Evolutionary conservation across 2,113 vertebrate genomes (phyloP), one percentile per base, ranked within the genome.

Genomic region (Brachirus orientalis): DNA sequence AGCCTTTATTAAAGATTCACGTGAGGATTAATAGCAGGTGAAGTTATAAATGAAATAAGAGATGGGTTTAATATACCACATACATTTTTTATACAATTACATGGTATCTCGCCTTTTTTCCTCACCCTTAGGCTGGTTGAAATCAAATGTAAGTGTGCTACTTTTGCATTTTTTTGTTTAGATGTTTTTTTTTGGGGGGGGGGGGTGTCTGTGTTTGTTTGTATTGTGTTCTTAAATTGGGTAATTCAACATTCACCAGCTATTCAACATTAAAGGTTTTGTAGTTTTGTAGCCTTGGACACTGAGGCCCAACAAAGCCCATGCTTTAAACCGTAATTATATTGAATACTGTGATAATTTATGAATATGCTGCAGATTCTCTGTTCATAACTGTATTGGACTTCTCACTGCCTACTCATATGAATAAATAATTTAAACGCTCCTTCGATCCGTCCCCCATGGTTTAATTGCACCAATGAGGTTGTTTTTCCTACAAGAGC

Each of bases 401-500:
- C 45, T 10, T 52, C 55, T 36, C 7, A 12, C 20, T 2, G 18
- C 33, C 22, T 59, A 40, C 16, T 57, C 22, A 19, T 12, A 63
- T 54, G 6, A 70, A 63, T 66, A 45, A 72, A 75, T 60, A 35
- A 52, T 60, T 22, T 11, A 58, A 73, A 61, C 1, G 14, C 35
- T 59, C 12, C 16, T 64, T 55, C 8, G 2, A 55, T 64, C 56
- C 6, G 3, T 74, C 33, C 14, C 0, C 6, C 35, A 38, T 58
- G 46, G 54, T 73, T 64, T 80, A 64, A 78, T 75, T 70, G 79
- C 54, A 63, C 63, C 33, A 51, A 52, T 22, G 46, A 56, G 18
- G 44, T 35, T 71, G 41, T 69, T 80, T 77, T 76, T 64, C 17
- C 16, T 59, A 36, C 47, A 43, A 67, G 36, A 68, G 54, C 41